These are phyloP conservation scores for Mellilla xanthometata DNA, from an alignment of 2,888 invertebrate genomes.

Conservation along the genomic window DNA sequence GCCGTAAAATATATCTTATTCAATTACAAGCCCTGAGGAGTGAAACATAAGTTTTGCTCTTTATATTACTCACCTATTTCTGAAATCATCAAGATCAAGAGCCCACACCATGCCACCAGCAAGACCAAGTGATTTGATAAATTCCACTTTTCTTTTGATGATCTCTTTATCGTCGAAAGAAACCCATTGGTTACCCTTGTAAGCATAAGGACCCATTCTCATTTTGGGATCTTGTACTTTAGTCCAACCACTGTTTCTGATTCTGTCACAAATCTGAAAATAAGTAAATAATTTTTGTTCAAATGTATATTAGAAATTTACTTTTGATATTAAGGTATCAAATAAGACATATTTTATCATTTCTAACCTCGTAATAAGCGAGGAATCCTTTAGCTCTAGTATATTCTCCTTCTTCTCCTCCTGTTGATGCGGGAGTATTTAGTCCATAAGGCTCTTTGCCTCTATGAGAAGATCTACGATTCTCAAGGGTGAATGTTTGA, in stretches of 20 bases:
- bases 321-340: too few relatives aligned
- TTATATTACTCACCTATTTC: conserved; percentile 72
- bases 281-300: too few relatives aligned
- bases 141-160: conserved; percentile 90
- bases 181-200: conserved; percentile 95
- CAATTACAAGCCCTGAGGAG: too few relatives aligned
- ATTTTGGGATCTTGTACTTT: conserved; percentile 89
- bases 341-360: too few relatives aligned
- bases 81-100: conserved; percentile 93
- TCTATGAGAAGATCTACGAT: conserved; percentile 28
- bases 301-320: too few relatives aligned
- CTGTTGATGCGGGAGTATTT: conserved; percentile 89
- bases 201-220: conserved; percentile 94
- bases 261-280: conserved; percentile 89
- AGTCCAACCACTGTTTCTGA: conserved; percentile 90
- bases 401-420: conserved; percentile 92
- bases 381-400: conserved; percentile 93
- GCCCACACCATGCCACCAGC: conserved; percentile 97
- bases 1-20: too few relatives aligned
- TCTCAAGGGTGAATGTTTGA: conserved; percentile 87
- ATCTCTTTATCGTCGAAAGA: conserved; percentile 93
- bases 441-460: conserved; percentile 84
- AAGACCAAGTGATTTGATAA: conserved; percentile 88
- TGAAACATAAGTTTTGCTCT: too few relatives aligned
- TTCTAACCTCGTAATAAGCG: conserved; percentile 90